A percentile compares a stretch with the other conserved stretches of the same genome.
Conservation (phyloP, 2,797 vertebrate genomes). For the Notolabrus celidotus region DNA sequence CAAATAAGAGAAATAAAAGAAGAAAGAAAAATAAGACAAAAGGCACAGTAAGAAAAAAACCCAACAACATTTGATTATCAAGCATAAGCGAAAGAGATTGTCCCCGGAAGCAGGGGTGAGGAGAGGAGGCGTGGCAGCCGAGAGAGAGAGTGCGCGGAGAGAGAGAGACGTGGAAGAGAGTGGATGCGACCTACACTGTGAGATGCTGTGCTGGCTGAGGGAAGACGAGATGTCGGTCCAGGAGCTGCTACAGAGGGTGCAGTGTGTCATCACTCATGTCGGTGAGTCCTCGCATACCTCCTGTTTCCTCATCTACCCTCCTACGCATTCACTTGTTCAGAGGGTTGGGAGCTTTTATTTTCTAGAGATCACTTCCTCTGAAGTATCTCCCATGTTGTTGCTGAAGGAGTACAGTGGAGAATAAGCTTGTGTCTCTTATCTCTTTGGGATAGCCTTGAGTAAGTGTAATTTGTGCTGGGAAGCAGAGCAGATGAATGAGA, state of each 20-base stretch:
- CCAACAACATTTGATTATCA: constrained; percentile 38
- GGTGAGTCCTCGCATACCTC: constrained; percentile 84
- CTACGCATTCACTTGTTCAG: background rate
- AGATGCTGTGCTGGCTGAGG: constrained; percentile 93
- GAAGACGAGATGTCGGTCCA: constrained; percentile 96
- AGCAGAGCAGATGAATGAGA: constrained; percentile 13
- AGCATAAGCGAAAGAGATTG: constrained; percentile 14
- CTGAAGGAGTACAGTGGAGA: background rate
- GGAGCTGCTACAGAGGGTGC: constrained; percentile 92
- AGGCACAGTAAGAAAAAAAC: constrained; percentile 1
- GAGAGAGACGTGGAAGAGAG: constrained; percentile 38
- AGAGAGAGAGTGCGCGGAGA: constrained; percentile 35
- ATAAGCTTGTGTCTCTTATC: background rate
- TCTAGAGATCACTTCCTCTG: background rate
- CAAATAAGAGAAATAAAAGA: background rate
- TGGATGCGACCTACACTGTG: constrained; percentile 79
- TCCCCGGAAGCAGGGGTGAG: constrained; percentile 15
- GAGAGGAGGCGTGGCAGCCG: constrained; percentile 65
- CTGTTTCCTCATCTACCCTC: background rate
- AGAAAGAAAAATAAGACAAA: background rate
- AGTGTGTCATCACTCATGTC: constrained; percentile 94
- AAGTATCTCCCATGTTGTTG: background rate
- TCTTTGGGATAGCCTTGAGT: background rate
- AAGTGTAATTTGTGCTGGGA: background rate
- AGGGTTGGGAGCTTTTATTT: background rate